Evolutionary conservation across 2,797 vertebrate genomes (phyloP).

Genomic region (Loris lydekkerianus): DNA sequence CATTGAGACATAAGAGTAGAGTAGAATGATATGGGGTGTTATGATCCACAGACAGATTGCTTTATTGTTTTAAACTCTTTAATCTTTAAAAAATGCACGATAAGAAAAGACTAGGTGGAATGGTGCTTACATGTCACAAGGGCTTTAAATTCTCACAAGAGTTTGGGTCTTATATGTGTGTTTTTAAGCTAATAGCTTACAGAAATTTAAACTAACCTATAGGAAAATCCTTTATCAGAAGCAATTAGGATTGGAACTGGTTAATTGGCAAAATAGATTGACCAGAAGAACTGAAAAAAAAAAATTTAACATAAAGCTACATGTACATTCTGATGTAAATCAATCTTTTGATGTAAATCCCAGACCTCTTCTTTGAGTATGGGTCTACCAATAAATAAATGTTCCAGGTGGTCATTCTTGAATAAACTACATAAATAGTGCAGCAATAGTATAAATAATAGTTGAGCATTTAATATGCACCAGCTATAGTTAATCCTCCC

Average conservation of each 20-base stretch:
- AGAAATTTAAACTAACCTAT: conserved; percentile 35
- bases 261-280: not conserved
- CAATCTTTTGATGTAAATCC: conserved; percentile 1
- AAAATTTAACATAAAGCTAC: not conserved
- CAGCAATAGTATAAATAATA: not conserved
- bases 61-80: conserved; percentile 3
- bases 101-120: not conserved
- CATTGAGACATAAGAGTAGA: not conserved
- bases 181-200: not conserved
- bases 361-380: conserved; percentile 1
- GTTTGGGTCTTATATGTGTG: not conserved
- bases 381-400: not conserved
- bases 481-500: not conserved
- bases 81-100: not conserved
- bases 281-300: not conserved
- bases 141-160: not conserved
- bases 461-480: not conserved
- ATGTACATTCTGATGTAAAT: not conserved
- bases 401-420: not conserved
- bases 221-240: conserved; percentile 12
- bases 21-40: not conserved
- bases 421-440: not conserved
- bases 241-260: not conserved
- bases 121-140: not conserved
- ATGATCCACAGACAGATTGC: not conserved